Evolutionary conservation across 2,113 vertebrate genomes (phyloP), one percentile per base, ranked within the genome.

Genomic region (Plecotus auritus): DNA sequence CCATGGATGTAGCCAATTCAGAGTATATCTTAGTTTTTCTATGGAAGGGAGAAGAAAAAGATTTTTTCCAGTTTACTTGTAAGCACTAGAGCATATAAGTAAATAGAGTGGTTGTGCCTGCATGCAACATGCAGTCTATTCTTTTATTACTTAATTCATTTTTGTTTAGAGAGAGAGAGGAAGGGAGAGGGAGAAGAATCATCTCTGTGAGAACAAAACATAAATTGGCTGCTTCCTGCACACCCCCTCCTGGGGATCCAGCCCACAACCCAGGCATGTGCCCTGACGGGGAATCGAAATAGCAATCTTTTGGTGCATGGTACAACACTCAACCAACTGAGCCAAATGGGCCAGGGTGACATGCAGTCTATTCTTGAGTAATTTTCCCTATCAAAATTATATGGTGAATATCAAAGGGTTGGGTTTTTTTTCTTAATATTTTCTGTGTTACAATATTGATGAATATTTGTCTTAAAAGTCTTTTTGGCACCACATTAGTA

Each of bases 321-420:
- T 5, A 64, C 28, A 28, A 30, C 28, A 64, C 13, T 32, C 61
- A 64, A 64, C 61, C 61, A 64, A 32, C 28, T 64, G 28, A 64
- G 61, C 61, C 61, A 64, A 30, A 64, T 12, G 1, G 28, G 61
- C 61, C 61, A 64, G 61, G 28, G 23, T 18, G 82, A 28, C n/a
- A 69, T 47, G 28, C 49, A 81, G 14, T 72, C 22, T 94, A n/a
- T 23, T 73, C 23, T 70, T 93, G 23, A 90, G 26, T 95, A 87
- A 81, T 92, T 95, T 93, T 85, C 81, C 23, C 69, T 94, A 22
- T 86, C 86, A 93, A 45, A 89, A 54, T 80, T 88, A 42, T 59
- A 42, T 83, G n/a, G 47, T 76, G 67, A 81, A 64, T 69, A 42
- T 64, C 23, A 88, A 17, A 81, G 37, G 30, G 7, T 42, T 92